These are phyloP conservation scores for Discoglossus pictus DNA, from an alignment of 2,797 vertebrate species.

Conservation along the genomic window DNA sequence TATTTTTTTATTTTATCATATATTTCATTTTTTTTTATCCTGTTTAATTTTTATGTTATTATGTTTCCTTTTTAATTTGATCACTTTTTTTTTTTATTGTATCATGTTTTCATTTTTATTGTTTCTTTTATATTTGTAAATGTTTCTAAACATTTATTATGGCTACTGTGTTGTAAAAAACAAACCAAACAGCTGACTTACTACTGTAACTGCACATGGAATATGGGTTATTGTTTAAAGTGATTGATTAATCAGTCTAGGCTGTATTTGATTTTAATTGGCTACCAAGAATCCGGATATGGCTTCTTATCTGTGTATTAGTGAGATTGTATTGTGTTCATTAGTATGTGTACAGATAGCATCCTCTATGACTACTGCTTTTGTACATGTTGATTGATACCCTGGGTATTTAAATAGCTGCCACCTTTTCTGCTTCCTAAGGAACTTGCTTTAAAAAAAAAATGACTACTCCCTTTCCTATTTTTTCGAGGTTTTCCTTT, in stretches of 20 bases:
- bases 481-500: conserved; percentile 37
- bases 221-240: background rate
- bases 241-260: background rate
- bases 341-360: conserved; percentile 55
- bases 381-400: conserved; percentile 56
- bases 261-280: background rate
- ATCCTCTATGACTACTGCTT: conserved; percentile 49
- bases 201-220: too few relatives aligned
- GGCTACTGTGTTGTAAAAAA: too few relatives aligned
- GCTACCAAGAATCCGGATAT: background rate
- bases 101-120: too few relatives aligned
- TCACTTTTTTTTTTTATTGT: too few relatives aligned
- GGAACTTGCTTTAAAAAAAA: conserved; percentile 57
- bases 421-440: fast-evolving
- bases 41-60: too few relatives aligned
- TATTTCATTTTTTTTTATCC: too few relatives aligned
- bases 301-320: conserved; percentile 5
- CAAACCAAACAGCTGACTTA: too few relatives aligned
- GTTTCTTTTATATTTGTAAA: too few relatives aligned
- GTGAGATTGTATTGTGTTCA: conserved; percentile 55
- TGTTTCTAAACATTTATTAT: too few relatives aligned
- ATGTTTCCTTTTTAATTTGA: too few relatives aligned
- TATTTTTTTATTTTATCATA: too few relatives aligned
- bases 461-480: conserved; percentile 49
- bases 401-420: conserved; percentile 53